Conservation (phyloP, 1,140 invertebrate species). For the Drosophila tani region DNA sequence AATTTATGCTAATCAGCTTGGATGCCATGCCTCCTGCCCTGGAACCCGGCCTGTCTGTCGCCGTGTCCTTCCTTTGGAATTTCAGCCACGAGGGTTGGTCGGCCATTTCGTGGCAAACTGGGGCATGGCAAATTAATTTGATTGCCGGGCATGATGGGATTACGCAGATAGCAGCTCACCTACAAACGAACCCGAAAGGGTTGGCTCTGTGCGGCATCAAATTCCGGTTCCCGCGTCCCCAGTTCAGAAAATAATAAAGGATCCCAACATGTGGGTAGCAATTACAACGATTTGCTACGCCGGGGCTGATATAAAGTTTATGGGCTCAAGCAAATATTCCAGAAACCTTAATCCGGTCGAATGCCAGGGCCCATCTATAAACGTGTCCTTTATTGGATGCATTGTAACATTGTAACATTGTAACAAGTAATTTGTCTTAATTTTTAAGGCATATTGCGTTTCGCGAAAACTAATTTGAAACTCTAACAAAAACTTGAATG, state of each 20-base stretch:
- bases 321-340: background rate
- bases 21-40: conserved; percentile 55
- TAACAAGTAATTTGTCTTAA: background rate
- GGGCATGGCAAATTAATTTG: conserved; percentile 56
- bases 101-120: conserved; percentile 47
- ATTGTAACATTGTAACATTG: background rate
- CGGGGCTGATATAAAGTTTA: background rate
- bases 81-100: conserved; percentile 50
- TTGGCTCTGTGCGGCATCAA: conserved; percentile 7
- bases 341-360: background rate
- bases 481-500: no score
- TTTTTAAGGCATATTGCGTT: background rate
- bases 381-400: background rate
- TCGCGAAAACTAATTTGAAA: background rate
- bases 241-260: background rate
- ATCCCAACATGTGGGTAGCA: conserved; percentile 6
- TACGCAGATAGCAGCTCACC: conserved; percentile 34
- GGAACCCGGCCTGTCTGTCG: conserved; percentile 13
- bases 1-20: conserved; percentile 81
- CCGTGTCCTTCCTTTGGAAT: conserved; percentile 15
- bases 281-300: conserved; percentile 26
- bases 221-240: conserved; percentile 2
- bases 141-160: conserved; percentile 51
- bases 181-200: conserved; percentile 22
- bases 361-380: background rate